Evolutionary conservation across 2,888 invertebrate genomes (phyloP).

Genomic region (Harpagoxenus sublaevis): DNA sequence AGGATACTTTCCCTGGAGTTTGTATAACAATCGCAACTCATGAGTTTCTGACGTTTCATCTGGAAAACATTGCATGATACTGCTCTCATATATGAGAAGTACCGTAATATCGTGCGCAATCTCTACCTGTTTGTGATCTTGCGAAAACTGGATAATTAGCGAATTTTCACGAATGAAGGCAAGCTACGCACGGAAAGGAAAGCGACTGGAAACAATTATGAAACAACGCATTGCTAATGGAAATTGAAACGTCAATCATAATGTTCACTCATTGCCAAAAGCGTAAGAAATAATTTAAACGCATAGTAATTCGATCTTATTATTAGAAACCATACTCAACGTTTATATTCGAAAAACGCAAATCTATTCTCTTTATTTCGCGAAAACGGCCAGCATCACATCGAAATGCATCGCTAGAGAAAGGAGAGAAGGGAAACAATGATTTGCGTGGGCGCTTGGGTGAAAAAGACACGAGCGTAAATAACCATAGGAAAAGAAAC

Average conservation of each 20-base stretch:
- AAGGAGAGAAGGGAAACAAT: constrained; percentile 53
- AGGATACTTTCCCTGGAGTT: constrained; percentile 5
- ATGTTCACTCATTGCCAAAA: background rate
- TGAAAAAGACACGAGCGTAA: constrained; percentile 57
- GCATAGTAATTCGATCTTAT: background rate
- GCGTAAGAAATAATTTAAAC: background rate
- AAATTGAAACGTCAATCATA: constrained; percentile 2
- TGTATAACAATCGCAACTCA: constrained; percentile 26
- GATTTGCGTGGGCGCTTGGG: constrained; percentile 53
- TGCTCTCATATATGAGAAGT: constrained; percentile 36
- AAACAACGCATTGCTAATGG: background rate
- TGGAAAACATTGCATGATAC: constrained; percentile 4
- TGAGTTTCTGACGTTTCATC: constrained; percentile 27
- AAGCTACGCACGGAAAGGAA: background rate
- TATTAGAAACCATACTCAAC: background rate
- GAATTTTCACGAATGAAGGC: constrained; percentile 49
- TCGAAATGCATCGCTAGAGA: constrained; percentile 4
- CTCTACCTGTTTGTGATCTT: constrained; percentile 56
- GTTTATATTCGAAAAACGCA: background rate
- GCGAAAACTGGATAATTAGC: constrained; percentile 65
- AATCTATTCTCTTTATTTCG: background rate
- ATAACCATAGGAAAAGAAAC: constrained; percentile 63
- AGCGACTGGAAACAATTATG: constrained; percentile 12
- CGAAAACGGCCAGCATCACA: background rate
- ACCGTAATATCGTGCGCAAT: constrained; percentile 38